Conservation (phyloP, 2,888 invertebrate species). For the Drosophila infuscata region DNA sequence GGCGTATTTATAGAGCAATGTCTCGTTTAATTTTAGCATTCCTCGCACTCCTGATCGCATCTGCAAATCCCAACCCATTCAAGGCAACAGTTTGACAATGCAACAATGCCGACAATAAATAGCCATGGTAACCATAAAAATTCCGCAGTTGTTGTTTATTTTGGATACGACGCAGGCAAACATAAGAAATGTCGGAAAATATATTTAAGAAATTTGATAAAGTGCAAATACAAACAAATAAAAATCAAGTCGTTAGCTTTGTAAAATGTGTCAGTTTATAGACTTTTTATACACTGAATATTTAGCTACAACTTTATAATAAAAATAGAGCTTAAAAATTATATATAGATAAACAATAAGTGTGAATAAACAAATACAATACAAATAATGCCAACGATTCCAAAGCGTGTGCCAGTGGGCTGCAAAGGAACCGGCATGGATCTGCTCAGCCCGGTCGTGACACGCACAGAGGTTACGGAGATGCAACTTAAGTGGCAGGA, state of each 20-base stretch:
- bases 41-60: not conserved
- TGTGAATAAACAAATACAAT: constrained; percentile 8
- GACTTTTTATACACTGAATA: constrained; percentile 51
- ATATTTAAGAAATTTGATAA: constrained; percentile 9
- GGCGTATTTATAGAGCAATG: not conserved
- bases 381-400: constrained; percentile 78
- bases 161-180: constrained; percentile 61
- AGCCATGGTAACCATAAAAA: constrained; percentile 73
- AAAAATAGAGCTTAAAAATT: constrained; percentile 40
- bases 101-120: constrained; percentile 66
- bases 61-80: constrained; percentile 29
- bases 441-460: constrained; percentile 56
- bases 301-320: constrained; percentile 33
- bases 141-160: constrained; percentile 79
- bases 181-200: constrained; percentile 40
- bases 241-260: constrained; percentile 14
- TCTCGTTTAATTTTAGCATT: not conserved
- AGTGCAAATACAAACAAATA: constrained; percentile 5
- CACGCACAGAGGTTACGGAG: constrained; percentile 79
- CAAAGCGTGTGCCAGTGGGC: constrained; percentile 69
- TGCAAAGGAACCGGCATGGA: constrained; percentile 54
- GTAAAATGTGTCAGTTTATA: constrained; percentile 60
- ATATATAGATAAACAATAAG: constrained; percentile 38
- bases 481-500: constrained; percentile 82
- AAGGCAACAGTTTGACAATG: constrained; percentile 74